phyloP scores from a whole-genome alignment of 1,140 invertebrate genomes.

The Contarinia nasturtii region DNA sequence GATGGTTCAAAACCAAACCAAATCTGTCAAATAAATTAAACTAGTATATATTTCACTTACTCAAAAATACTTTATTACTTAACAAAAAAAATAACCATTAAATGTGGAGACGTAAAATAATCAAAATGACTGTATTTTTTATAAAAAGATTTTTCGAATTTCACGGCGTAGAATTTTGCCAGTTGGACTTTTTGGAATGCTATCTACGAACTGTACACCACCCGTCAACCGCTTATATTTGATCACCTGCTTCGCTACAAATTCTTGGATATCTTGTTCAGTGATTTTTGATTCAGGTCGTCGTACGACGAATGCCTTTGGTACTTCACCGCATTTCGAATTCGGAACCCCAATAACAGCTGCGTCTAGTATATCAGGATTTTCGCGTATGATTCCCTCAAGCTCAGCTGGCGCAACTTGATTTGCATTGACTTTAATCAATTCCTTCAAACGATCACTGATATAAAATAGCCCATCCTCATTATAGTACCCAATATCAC shows the following conservation, averaged over 20 bases:
- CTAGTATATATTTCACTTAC: too few species aligned
- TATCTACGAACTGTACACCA: slow-evolving; percentile 35
- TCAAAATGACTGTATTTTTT: too few species aligned
- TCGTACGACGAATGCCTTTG: slow-evolving; percentile 35
- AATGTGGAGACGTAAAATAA: too few species aligned
- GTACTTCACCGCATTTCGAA: slow-evolving; percentile 40
- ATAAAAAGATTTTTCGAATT: too few species aligned
- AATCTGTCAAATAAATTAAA: too few species aligned
- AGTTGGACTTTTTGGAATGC: slow-evolving; percentile 37
- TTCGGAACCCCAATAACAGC: slow-evolving; percentile 56
- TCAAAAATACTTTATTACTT: too few species aligned
- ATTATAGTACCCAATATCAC: slow-evolving; percentile 56
- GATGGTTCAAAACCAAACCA: too few species aligned
- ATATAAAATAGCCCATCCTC: slow-evolving; percentile 46
- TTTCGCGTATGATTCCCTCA: slow-evolving; percentile 47
- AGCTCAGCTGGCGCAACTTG: slow-evolving; percentile 71
- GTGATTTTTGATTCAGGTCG: slow-evolving; percentile 29
- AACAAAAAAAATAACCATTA: too few species aligned
- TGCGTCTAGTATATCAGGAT: slow-evolving; percentile 43
- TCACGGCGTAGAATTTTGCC: slow-evolving; percentile 18
- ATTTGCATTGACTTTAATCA: slow-evolving; percentile 51
- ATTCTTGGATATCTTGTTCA: slow-evolving; percentile 33
- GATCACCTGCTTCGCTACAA: slow-evolving; percentile 25
- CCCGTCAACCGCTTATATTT: slow-evolving; percentile 28
- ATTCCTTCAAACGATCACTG: slow-evolving; percentile 63